Percentiles rank a stretch among this genome's conserved stretches.
Evolutionary conservation across 2,797 vertebrate genomes (phyloP).

Genomic region (Pterois miles): DNA sequence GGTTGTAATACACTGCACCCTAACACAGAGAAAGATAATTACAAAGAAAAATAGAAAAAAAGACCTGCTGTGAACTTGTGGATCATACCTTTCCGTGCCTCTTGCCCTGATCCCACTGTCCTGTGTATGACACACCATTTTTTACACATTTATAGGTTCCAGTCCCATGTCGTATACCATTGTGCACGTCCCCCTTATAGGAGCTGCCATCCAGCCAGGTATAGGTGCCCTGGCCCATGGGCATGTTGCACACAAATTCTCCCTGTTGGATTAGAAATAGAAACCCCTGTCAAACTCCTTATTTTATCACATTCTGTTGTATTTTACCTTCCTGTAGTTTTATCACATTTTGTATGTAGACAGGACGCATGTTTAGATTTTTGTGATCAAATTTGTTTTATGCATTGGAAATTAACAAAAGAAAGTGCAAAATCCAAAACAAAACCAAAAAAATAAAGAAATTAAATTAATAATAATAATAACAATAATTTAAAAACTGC

Average conservation of each 20-base stretch:
- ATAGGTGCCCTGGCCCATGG: constrained; percentile 83
- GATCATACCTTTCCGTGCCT: constrained; percentile 89
- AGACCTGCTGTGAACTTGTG: background rate
- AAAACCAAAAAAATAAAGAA: no score
- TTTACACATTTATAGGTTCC: constrained; percentile 84
- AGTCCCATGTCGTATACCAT: constrained; percentile 85
- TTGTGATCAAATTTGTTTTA: no score
- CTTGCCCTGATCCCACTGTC: constrained; percentile 88
- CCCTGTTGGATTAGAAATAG: constrained; percentile 81
- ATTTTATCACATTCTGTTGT: background rate
- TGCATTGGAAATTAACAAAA: no score
- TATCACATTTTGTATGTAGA: background rate
- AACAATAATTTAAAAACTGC: no score
- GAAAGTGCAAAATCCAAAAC: no score
- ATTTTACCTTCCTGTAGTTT: background rate
- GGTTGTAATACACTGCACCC: constrained; percentile 89
- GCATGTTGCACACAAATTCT: constrained; percentile 86
- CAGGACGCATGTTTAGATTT: background rate
- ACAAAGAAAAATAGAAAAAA: background rate
- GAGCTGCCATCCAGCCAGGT: constrained; percentile 89
- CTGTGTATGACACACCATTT: constrained; percentile 80
- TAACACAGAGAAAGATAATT: constrained; percentile 47
- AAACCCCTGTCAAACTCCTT: background rate
- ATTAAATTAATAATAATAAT: no score
- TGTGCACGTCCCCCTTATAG: constrained; percentile 86